phyloP scores from a whole-genome alignment of 2,113 vertebrate species.

The Rhineura floridana region DNA sequence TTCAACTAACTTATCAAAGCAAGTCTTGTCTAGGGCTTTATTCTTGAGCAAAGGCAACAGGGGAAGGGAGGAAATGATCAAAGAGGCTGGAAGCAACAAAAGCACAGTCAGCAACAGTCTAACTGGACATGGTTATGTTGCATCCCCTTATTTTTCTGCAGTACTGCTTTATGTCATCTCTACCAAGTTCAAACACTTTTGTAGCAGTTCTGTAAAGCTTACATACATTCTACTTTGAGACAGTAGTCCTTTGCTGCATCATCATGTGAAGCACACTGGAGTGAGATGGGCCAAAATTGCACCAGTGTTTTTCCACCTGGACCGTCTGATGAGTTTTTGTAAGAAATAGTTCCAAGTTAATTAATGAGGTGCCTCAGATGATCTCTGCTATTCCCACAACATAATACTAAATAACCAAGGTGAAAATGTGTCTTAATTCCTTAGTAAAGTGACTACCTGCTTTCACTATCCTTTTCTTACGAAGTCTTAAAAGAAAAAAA shows the following conservation, averaged over 20 bases:
- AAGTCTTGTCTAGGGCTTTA: neutral
- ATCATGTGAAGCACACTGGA: neutral
- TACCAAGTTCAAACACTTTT: neutral
- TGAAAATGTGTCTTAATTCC: neutral
- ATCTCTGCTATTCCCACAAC: neutral
- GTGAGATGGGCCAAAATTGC: neutral
- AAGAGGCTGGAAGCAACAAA: neutral
- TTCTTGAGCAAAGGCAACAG: neutral
- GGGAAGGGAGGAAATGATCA: neutral
- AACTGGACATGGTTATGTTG: neutral
- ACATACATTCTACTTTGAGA: neutral
- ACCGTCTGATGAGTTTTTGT: neutral
- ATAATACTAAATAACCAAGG: neutral
- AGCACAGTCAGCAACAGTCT: neutral
- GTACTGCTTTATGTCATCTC: neutral
- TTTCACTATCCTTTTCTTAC: neutral
- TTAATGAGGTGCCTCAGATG: neutral
- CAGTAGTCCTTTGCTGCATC: too few species aligned
- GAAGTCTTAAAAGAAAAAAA: neutral
- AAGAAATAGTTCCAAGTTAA: neutral
- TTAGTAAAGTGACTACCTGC: neutral
- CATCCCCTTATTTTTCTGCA: neutral
- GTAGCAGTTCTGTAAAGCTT: neutral
- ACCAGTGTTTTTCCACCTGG: neutral
- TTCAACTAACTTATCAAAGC: conserved; percentile 1